Conservation (phyloP, 2,888 invertebrate species). For the Aethes cnicana region DNA sequence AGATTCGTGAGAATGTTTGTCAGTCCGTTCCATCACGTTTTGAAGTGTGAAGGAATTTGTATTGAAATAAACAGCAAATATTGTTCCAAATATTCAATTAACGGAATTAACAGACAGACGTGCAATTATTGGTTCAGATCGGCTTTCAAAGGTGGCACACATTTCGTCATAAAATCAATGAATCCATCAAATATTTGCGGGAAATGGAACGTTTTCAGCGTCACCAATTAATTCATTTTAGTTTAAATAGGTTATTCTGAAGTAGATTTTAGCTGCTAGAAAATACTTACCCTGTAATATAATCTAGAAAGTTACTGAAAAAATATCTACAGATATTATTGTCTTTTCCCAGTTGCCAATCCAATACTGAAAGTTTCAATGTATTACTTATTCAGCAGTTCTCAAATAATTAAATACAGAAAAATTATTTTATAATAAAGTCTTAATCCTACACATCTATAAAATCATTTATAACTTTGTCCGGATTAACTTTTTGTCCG, state of each 20-base stretch:
- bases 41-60: constrained; percentile 36
- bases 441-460: not conserved
- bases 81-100: constrained; percentile 29
- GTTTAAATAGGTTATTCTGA: not conserved
- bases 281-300: too few relatives aligned
- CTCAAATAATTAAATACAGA: too few relatives aligned
- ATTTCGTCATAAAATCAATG: not conserved
- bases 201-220: not conserved
- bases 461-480: not conserved
- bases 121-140: constrained; percentile 25
- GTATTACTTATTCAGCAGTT: too few relatives aligned
- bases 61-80: constrained; percentile 32
- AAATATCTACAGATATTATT: too few relatives aligned
- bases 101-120: constrained; percentile 17
- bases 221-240: not conserved
- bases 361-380: too few relatives aligned
- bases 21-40: constrained; percentile 32
- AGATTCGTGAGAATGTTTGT: constrained; percentile 33
- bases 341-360: too few relatives aligned
- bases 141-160: constrained; percentile 14
- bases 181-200: not conserved
- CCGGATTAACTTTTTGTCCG: constrained; percentile 17
- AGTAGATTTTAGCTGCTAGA: not conserved
- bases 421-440: not conserved
- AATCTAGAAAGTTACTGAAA: too few relatives aligned